These are phyloP conservation scores for Pholis gunnellus DNA, from an alignment of 2,113 vertebrate species.

Conservation along the genomic window DNA sequence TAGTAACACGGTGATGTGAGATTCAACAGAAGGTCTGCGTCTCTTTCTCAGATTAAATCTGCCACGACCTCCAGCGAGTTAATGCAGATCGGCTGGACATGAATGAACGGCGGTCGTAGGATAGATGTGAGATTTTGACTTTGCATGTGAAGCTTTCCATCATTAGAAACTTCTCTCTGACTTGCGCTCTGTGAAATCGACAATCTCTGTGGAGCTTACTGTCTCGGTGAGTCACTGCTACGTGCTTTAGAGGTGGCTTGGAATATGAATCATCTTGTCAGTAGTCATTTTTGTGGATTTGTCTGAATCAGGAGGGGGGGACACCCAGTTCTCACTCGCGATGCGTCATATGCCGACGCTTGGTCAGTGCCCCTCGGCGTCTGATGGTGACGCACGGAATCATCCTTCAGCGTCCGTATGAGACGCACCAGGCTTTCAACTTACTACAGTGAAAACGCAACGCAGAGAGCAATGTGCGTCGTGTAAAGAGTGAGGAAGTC, in stretches of 20 bases:
- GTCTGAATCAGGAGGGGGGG: neutral
- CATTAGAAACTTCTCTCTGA: neutral
- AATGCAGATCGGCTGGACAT: neutral
- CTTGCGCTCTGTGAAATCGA: too few species aligned
- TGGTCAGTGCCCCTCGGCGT: neutral
- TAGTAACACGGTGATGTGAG: neutral
- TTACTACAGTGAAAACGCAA: too few species aligned
- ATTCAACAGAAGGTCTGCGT: neutral
- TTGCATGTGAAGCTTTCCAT: neutral
- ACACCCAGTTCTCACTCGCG: neutral
- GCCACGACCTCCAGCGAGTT: neutral
- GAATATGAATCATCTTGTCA: constrained; percentile 7
- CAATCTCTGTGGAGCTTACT: neutral
- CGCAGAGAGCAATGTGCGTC: too few species aligned
- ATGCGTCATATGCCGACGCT: neutral
- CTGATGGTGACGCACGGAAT: neutral
- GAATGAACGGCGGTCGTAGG: neutral
- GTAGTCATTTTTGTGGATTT: neutral
- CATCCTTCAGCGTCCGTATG: neutral
- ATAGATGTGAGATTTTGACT: neutral
- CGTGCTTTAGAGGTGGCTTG: neutral
- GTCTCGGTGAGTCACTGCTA: neutral
- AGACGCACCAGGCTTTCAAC: too few species aligned
- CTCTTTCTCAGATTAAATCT: neutral
- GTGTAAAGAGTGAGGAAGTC: too few species aligned